These are phyloP conservation scores for Sebastes wilsoni DNA, from an alignment of 2,797 vertebrate genomes.

Conservation along the genomic window DNA sequence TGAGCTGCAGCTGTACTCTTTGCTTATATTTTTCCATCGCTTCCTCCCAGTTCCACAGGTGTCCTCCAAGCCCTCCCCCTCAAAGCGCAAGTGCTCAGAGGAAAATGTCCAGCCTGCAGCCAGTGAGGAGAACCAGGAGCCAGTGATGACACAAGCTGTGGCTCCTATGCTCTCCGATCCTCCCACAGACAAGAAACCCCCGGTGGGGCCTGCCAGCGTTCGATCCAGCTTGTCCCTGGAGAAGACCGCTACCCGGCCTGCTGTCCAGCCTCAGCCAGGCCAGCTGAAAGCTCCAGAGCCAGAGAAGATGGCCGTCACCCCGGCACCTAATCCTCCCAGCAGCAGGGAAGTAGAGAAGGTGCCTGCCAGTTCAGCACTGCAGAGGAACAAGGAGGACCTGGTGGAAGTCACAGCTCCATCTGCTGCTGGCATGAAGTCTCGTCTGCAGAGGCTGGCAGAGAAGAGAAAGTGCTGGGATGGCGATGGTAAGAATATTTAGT, in stretches of 20 bases:
- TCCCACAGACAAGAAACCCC: slow-evolving; percentile 74
- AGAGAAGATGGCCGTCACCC: neutral
- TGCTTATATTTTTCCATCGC: neutral
- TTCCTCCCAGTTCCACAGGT: slow-evolving; percentile 75
- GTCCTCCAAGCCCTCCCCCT: slow-evolving; percentile 90
- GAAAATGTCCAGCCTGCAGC: slow-evolving; percentile 68
- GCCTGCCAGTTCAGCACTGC: neutral
- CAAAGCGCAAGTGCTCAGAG: slow-evolving; percentile 90
- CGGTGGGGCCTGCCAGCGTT: slow-evolving; percentile 23
- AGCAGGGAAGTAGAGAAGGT: slow-evolving; percentile 27
- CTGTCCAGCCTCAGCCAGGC: slow-evolving; percentile 8
- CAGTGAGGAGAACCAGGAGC: slow-evolving; percentile 84
- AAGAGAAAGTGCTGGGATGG: slow-evolving; percentile 90
- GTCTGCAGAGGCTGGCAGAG: slow-evolving; percentile 89
- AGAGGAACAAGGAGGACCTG: slow-evolving; percentile 22
- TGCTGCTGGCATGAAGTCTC: slow-evolving; percentile 81
- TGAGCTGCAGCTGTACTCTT: neutral
- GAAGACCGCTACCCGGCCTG: slow-evolving; percentile 5
- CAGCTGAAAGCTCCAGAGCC: slow-evolving; percentile 26
- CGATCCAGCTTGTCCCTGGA: slow-evolving; percentile 49
- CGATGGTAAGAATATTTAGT: slow-evolving; percentile 60
- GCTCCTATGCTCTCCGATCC: slow-evolving; percentile 59
- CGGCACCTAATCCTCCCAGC: slow-evolving; percentile 10
- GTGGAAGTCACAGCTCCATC: slow-evolving; percentile 41
- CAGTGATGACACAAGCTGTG: slow-evolving; percentile 30